Conservation (phyloP, 2,797 vertebrate genomes). For the Vireo griseus region DNA sequence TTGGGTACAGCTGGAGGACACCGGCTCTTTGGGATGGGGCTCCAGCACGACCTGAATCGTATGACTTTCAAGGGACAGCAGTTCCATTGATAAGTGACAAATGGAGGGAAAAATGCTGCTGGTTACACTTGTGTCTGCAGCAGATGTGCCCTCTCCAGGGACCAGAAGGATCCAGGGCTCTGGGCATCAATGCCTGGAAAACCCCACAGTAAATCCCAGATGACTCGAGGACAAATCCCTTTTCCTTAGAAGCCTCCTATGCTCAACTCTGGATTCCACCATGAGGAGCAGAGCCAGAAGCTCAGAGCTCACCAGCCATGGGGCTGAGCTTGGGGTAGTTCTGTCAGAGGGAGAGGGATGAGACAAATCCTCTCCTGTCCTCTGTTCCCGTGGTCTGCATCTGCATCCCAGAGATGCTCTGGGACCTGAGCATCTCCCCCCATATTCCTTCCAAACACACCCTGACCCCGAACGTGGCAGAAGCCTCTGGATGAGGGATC, state of each 20-base stretch:
- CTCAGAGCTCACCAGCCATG: rapidly evolving
- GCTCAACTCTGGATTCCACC: not conserved
- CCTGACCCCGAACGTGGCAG: rapidly evolving
- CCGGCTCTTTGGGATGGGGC: rapidly evolving
- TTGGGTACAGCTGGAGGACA: not conserved
- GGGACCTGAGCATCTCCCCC: not conserved
- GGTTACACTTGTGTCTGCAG: not conserved
- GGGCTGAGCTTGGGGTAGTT: not conserved
- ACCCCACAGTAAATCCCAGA: not conserved
- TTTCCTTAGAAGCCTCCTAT: not conserved
- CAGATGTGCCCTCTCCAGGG: rapidly evolving
- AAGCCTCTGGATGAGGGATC: not conserved
- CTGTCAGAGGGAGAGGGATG: not conserved
- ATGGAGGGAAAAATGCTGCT: rapidly evolving
- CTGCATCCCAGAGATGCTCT: too few species aligned
- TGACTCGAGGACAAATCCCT: not conserved
- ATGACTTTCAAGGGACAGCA: rapidly evolving
- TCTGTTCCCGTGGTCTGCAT: not conserved
- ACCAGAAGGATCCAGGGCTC: not conserved
- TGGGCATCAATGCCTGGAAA: rapidly evolving
- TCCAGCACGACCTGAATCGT: rapidly evolving
- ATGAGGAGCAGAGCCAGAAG: not conserved
- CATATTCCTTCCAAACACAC: not conserved
- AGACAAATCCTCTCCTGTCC: not conserved
- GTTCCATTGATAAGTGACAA: rapidly evolving